phyloP scores from a whole-genome alignment of 2,113 vertebrate genomes.

The Marmota monax region DNA sequence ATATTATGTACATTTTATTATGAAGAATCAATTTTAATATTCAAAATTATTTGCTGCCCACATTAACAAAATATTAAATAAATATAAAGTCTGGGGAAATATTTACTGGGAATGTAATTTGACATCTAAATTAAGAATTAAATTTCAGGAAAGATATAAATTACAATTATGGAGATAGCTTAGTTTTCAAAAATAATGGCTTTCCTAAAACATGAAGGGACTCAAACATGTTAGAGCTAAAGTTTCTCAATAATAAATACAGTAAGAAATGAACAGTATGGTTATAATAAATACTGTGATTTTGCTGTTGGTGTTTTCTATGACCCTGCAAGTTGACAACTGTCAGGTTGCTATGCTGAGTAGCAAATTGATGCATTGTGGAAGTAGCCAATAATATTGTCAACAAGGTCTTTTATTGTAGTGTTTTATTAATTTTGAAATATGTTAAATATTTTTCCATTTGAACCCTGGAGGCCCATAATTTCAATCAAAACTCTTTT shows the following conservation, averaged over 20 bases:
- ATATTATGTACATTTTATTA: background rate
- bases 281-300: background rate
- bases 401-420: background rate
- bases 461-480: background rate
- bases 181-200: background rate
- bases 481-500: background rate
- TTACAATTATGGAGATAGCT: background rate
- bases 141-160: background rate
- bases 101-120: background rate
- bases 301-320: constrained; percentile 11
- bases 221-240: background rate
- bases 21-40: background rate
- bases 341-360: background rate
- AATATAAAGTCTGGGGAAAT: background rate
- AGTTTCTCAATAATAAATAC: background rate
- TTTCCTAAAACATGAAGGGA: background rate
- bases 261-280: background rate
- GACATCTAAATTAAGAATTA: background rate
- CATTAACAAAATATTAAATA: constrained; percentile 11
- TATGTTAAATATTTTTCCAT: background rate
- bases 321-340: background rate
- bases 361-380: background rate
- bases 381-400: background rate
- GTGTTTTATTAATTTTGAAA: background rate
- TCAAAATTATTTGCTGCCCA: background rate